Conservation (phyloP, 2,888 invertebrate genomes). For the Abrostola triplasia region DNA sequence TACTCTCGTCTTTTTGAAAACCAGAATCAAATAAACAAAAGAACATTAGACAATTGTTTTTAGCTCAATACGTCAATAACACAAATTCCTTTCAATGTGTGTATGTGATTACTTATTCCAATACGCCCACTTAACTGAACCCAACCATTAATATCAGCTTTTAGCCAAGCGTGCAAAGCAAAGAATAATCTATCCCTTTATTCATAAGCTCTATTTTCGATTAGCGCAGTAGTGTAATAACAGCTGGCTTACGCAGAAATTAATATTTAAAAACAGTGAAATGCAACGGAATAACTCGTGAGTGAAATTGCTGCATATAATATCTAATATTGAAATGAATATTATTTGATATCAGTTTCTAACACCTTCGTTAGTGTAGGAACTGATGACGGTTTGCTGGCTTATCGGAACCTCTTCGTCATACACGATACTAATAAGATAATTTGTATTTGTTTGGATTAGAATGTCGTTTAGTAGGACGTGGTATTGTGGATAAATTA, state of each 20-base stretch:
- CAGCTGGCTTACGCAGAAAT: constrained; percentile 23
- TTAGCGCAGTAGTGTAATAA: constrained; percentile 36
- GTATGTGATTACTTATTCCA: constrained; percentile 4
- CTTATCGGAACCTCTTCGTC: constrained; percentile 24
- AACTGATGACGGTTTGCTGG: constrained; percentile 28
- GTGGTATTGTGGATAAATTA: background rate
- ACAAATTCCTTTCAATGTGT: constrained; percentile 3
- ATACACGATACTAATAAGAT: constrained; percentile 6
- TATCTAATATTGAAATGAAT: constrained; percentile 23
- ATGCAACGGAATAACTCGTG: constrained; percentile 10
- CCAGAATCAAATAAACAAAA: background rate
- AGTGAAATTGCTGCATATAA: constrained; percentile 21
- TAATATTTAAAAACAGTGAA: constrained; percentile 11
- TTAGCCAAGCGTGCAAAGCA: constrained; percentile 50
- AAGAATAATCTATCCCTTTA: constrained; percentile 57
- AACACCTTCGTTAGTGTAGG: constrained; percentile 25
- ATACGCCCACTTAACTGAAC: constrained; percentile 8
- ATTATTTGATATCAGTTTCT: constrained; percentile 27
- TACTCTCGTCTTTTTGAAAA: background rate
- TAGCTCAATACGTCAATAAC: background rate
- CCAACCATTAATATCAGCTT: constrained; percentile 32
- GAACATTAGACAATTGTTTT: background rate
- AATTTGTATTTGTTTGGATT: constrained; percentile 6
- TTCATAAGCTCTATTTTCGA: constrained; percentile 60
- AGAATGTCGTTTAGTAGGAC: constrained; percentile 8